Base-by-base conservation (phyloP, 2,888 invertebrate species). In the Pegoplata infirma region DNA sequence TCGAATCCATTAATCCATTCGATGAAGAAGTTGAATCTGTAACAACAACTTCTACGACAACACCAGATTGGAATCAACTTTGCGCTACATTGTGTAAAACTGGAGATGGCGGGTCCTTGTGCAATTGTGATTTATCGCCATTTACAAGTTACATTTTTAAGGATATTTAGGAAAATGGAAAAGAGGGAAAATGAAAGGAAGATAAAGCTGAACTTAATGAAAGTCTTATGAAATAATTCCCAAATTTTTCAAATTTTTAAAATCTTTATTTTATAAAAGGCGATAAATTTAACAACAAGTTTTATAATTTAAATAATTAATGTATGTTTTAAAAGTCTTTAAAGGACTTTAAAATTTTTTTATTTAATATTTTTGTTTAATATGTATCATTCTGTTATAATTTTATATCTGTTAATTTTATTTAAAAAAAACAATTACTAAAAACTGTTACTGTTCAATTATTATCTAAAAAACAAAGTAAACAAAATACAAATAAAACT, bases 51-150 rank as follows among this genome's bases (percentile, higher is more conserved):
- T 51, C 14, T 7, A 10, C 55, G 5, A 84, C 83, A 59, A 86
- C 85, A 72, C 89, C 90, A 61, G 91, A 93, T 66, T 94, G 94
- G 94, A 88, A 91, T 16, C 90, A 91, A 67, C 92, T 94, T 92
- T 94, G 94, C 88, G 90, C 91, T 83, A 87, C 90, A 5, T 92
- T 93, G 84, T 94, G 94, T 87, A 89, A 91, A 40, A 91, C 91
- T 84, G 94, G 94, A 1, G 92, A 93, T 81, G 94, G 94, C 69
- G 94, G 94, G n/a, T 92, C 92, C 23, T 93, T 94, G 80, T 94
- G 94, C 90, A 93, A 93, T 88, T 94, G 94, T 88, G 93, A 94
- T 89, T 90, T 93, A 68, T 90, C 92, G 55, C 94, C 94, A 1
- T 92, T 93, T 82, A 82, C 84, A 55, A 53, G 47, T 53, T 68